A percentile compares a stretch with the other conserved stretches of the same genome.
phyloP scores from a whole-genome alignment of 64 coral and sea anemone species.

The Hydrozoanthus tunicans region DNA sequence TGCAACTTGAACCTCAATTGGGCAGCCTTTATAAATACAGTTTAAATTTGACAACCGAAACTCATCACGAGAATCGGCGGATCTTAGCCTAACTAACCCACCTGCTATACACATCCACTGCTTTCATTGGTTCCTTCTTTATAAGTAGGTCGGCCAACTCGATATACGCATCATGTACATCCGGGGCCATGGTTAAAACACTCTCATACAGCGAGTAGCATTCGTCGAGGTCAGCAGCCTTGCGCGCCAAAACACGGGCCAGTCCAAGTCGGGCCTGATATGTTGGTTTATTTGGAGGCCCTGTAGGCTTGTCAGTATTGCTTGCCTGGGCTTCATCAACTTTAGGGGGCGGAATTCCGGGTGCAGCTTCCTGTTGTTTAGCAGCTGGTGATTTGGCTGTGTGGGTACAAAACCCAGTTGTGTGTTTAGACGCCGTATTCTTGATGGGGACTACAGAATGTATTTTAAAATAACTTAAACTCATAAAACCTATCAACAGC shows the following conservation, averaged over 20 bases:
- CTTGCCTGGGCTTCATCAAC: constrained; percentile 25
- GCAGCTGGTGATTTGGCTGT: constrained; percentile 57
- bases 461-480: background rate
- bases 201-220: constrained; percentile 77
- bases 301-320: constrained; percentile 45
- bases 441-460: constrained; percentile 31
- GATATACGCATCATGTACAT: constrained; percentile 95
- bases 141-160: constrained; percentile 86
- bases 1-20: too few species aligned
- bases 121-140: constrained; percentile 88
- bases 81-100: background rate
- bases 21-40: too few species aligned
- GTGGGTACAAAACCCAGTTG: constrained; percentile 57
- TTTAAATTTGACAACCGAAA: too few species aligned
- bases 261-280: constrained; percentile 85
- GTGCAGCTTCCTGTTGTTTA: constrained; percentile 14
- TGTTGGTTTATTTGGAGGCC: constrained; percentile 87
- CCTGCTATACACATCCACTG: constrained; percentile 86
- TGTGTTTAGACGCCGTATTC: constrained; percentile 43
- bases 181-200: constrained; percentile 88
- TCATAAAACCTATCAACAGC: background rate
- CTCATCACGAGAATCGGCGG: too few species aligned
- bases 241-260: constrained; percentile 78
- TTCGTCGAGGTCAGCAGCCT: constrained; percentile 62
- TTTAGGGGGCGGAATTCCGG: constrained; percentile 19